A percentile compares a stretch with the other conserved stretches of the same genome.
Conservation (phyloP, 2,888 invertebrate genomes). For the Malthinus seriepunctatus region DNA sequence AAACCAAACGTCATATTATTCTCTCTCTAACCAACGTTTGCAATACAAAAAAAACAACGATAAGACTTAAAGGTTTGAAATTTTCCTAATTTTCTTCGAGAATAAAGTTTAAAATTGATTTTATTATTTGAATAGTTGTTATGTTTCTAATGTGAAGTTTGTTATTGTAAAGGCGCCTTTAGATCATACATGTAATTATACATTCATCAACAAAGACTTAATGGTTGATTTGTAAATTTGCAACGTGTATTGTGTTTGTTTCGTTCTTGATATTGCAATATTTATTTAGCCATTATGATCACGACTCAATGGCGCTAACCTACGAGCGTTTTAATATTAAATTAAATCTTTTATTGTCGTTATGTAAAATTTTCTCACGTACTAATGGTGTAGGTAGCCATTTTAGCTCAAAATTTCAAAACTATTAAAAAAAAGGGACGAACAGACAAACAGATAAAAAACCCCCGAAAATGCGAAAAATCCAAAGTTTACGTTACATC, state of each 20-base stretch:
- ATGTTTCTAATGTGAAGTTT: background rate
- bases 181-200: constrained; percentile 25
- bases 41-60: background rate
- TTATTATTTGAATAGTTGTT: too few species aligned
- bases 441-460: too few species aligned
- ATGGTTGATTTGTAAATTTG: constrained; percentile 23
- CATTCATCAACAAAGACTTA: constrained; percentile 28
- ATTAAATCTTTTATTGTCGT: constrained; percentile 2
- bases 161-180: constrained; percentile 18
- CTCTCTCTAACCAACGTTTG: background rate
- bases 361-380: too few species aligned
- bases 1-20: background rate
- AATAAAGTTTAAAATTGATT: background rate
- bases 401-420: too few species aligned
- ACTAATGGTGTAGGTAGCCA: too few species aligned
- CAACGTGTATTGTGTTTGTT: constrained; percentile 26
- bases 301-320: constrained; percentile 20
- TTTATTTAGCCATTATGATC: constrained; percentile 22
- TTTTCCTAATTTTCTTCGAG: background rate
- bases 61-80: background rate
- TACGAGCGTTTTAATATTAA: constrained; percentile 4
- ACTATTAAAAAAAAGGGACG: too few species aligned
- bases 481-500: too few species aligned
- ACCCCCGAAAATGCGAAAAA: too few species aligned
- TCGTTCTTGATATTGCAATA: constrained; percentile 23